Evolutionary conservation across 2,113 vertebrate species (phyloP).

Genomic region (Ceyx melanurus): DNA sequence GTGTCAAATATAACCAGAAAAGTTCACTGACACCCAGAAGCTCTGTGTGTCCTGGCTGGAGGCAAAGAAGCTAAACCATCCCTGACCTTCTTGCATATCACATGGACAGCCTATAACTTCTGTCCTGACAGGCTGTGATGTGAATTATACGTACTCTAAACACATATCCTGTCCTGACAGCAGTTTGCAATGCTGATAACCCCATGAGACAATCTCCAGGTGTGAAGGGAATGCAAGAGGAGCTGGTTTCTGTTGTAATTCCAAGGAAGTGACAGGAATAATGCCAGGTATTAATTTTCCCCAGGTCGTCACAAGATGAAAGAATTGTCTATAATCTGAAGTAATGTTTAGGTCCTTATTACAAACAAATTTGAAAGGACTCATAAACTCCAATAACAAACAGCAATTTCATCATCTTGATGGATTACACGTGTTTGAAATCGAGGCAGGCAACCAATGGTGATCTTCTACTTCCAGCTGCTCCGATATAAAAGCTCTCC

Average conservation of each 20-base stretch:
- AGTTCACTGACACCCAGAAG: neutral
- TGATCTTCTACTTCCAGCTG: neutral
- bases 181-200: neutral
- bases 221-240: neutral
- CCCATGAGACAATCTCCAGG: neutral
- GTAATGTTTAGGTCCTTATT: neutral
- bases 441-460: neutral
- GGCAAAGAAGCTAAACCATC: neutral
- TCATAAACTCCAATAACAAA: neutral
- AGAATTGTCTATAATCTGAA: neutral
- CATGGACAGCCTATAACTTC: neutral
- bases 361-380: neutral
- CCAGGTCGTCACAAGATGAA: neutral
- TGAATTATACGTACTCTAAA: neutral
- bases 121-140: neutral
- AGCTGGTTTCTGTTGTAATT: neutral
- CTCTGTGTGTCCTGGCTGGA: rapidly evolving
- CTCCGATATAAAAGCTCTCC: conserved; percentile 28
- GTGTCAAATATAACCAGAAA: neutral
- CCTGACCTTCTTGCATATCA: neutral
- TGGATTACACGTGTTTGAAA: neutral
- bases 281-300: neutral
- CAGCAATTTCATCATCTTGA: neutral
- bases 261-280: neutral
- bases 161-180: neutral